A percentile compares a stretch with the other conserved stretches of the same genome.
Evolutionary conservation across 2,888 invertebrate genomes (phyloP).

Genomic region (Hemicrepidius hirtus): DNA sequence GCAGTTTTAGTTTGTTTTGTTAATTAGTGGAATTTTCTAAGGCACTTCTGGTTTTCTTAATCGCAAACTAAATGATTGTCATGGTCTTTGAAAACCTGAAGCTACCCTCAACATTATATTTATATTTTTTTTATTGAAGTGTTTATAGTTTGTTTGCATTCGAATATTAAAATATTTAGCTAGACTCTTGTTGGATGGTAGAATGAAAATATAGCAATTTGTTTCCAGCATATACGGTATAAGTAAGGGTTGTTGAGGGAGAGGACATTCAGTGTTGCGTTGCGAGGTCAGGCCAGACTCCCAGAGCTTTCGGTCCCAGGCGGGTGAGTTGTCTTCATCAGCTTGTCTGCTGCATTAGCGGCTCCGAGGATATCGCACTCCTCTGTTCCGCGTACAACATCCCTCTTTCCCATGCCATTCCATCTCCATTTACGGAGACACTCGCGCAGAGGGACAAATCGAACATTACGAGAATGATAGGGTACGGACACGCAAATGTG

Average conservation of each 20-base stretch:
- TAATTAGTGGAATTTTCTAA: constrained; percentile 33
- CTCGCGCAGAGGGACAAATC: constrained; percentile 63
- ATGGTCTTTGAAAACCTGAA: too few species aligned
- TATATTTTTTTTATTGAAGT: too few species aligned
- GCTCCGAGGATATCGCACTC: constrained; percentile 63
- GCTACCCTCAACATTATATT: too few species aligned
- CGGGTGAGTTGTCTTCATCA: constrained; percentile 71
- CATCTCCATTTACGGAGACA: constrained; percentile 68
- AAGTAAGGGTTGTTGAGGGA: neutral
- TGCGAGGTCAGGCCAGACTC: constrained; percentile 59
- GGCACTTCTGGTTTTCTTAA: too few species aligned
- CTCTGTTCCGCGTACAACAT: constrained; percentile 59
- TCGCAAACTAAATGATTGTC: too few species aligned
- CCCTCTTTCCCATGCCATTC: constrained; percentile 62
- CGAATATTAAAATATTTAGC: too few species aligned
- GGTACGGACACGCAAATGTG: constrained; percentile 61
- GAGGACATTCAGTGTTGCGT: constrained; percentile 41
- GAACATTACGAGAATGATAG: constrained; percentile 65
- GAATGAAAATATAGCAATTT: neutral
- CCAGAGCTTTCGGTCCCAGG: constrained; percentile 65
- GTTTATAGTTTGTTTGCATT: too few species aligned
- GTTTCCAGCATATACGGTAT: neutral
- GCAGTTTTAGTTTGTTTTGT: constrained; percentile 23
- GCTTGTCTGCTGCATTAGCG: constrained; percentile 69
- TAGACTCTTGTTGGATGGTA: neutral